phyloP scores from a whole-genome alignment of 2,888 invertebrate genomes.

The Drosophila mulleri region DNA sequence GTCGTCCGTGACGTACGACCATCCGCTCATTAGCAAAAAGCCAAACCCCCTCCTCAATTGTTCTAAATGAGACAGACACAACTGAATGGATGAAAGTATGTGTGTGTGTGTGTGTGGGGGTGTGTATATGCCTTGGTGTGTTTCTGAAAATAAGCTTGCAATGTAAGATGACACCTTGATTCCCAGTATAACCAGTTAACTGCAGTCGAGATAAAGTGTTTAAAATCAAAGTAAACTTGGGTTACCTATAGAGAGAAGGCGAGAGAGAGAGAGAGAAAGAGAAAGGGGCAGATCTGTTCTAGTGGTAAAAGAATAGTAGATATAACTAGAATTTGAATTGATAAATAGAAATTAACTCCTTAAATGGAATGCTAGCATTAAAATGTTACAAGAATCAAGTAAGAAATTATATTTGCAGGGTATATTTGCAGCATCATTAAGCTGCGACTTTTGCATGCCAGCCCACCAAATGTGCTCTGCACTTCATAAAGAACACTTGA shows the following conservation, averaged over 20 bases:
- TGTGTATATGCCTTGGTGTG: slow-evolving; percentile 2
- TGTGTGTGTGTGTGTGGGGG: slow-evolving; percentile 2
- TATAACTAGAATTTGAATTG: too few species aligned
- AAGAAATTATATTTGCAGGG: slow-evolving; percentile 24
- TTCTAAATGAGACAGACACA: slow-evolving; percentile 61
- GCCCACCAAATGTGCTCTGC: slow-evolving; percentile 42
- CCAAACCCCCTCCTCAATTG: slow-evolving; percentile 47
- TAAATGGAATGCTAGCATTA: too few species aligned
- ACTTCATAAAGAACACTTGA: slow-evolving; percentile 81
- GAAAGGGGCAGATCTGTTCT: too few species aligned
- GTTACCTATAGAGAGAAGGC: neutral
- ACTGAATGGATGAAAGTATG: slow-evolving; percentile 7
- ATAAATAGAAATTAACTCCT: too few species aligned
- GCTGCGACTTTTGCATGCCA: slow-evolving; percentile 28
- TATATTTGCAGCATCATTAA: slow-evolving; percentile 10
- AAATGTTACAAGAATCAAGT: neutral
- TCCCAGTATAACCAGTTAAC: slow-evolving; percentile 18
- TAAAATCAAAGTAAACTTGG: neutral
- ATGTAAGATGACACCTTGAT: slow-evolving; percentile 15
- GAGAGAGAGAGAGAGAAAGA: neutral
- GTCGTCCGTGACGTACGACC: slow-evolving; percentile 56
- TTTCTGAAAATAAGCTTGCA: slow-evolving; percentile 34
- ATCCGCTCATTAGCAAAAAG: slow-evolving; percentile 74
- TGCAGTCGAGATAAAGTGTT: neutral
- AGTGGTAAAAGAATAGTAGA: too few species aligned